Evolutionary conservation across 2,797 vertebrate genomes (phyloP).

Genomic region (Amblyraja radiata): DNA sequence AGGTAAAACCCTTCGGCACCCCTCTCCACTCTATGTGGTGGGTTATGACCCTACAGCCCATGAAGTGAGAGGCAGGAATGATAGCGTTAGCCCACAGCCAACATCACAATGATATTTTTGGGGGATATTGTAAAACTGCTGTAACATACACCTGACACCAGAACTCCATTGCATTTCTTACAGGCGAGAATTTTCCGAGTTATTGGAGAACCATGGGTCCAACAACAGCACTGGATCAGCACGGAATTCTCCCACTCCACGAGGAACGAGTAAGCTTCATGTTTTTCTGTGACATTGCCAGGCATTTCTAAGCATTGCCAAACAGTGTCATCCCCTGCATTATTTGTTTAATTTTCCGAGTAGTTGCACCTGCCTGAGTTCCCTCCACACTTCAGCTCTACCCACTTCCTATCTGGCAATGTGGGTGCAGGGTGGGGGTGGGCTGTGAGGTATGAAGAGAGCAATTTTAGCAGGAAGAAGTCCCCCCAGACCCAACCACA

Average conservation of each 20-base stretch:
- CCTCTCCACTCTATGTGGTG: no score
- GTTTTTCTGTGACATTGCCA: background rate
- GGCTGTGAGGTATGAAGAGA: background rate
- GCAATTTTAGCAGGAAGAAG: background rate
- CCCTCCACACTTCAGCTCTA: no score
- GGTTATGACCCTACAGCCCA: background rate
- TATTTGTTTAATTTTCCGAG: no score
- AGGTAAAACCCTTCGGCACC: no score
- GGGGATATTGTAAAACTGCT: slow-evolving; percentile 23
- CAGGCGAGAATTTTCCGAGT: slow-evolving; percentile 78
- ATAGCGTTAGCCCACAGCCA: background rate
- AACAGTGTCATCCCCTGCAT: background rate
- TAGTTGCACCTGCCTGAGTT: no score
- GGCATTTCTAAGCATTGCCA: background rate
- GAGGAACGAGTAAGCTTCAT: slow-evolving; percentile 51
- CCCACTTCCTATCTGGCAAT: background rate
- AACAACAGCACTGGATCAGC: slow-evolving; percentile 74
- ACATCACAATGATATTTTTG: background rate
- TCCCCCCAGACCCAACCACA: background rate
- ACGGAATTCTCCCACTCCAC: slow-evolving; percentile 71
- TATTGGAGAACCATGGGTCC: slow-evolving; percentile 79
- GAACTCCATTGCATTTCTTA: background rate
- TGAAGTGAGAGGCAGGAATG: background rate
- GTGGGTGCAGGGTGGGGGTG: background rate
- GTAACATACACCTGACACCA: background rate